Evolutionary conservation across 2,113 vertebrate genomes (phyloP).

Genomic region (Perognathus longimembris): DNA sequence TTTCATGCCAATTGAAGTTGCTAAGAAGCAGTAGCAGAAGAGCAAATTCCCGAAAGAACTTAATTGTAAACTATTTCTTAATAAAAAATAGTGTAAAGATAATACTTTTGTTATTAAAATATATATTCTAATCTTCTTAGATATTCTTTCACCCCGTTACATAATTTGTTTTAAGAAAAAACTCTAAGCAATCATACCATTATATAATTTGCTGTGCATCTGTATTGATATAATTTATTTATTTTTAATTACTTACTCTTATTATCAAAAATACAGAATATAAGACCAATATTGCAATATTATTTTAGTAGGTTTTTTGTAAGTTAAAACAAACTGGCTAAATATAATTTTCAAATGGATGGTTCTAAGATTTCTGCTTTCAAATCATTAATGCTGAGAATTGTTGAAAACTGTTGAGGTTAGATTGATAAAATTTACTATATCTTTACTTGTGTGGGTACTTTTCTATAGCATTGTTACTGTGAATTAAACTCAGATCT

Average conservation of each 20-base stretch:
- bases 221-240: background rate
- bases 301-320: background rate
- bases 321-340: background rate
- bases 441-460: background rate
- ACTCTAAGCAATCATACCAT: background rate
- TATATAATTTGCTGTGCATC: background rate
- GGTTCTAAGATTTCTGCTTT: background rate
- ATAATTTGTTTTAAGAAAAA: background rate
- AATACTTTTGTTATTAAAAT: background rate
- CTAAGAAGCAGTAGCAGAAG: background rate
- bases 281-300: background rate
- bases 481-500: conserved; percentile 8
- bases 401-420: background rate
- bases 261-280: background rate
- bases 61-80: background rate
- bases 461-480: background rate
- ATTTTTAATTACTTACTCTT: background rate
- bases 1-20: background rate
- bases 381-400: background rate
- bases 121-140: background rate
- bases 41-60: background rate
- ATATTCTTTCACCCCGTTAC: background rate
- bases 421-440: background rate
- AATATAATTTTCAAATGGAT: background rate
- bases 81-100: background rate